Conservation (phyloP, 2,888 invertebrate genomes). For the Dichetophora obliterata region DNA sequence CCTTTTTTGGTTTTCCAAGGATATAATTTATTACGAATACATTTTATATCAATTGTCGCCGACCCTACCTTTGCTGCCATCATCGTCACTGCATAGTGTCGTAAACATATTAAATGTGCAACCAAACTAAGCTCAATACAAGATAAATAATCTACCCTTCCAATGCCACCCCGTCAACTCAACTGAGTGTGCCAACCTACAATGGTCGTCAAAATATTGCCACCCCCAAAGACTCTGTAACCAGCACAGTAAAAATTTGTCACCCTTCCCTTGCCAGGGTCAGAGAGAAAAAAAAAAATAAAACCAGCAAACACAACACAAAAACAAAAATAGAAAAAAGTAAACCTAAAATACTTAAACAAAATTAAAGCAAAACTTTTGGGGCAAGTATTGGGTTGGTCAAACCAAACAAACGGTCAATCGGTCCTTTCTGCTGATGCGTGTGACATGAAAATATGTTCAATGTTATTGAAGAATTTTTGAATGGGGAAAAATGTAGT, state of each 20-base stretch:
- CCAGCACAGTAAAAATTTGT: not conserved
- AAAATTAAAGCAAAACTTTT: conserved; percentile 32
- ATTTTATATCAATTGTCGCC: conserved; percentile 22
- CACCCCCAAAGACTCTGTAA: not conserved
- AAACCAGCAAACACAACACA: not conserved
- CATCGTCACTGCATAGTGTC: conserved; percentile 4
- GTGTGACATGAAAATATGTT: conserved; percentile 46
- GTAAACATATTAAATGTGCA: conserved; percentile 25
- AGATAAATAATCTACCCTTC: conserved; percentile 26
- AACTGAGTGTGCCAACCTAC: not conserved
- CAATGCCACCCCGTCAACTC: not conserved
- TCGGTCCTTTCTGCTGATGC: conserved; percentile 5
- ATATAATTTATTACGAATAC: conserved; percentile 16
- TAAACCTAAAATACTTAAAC: conserved; percentile 25
- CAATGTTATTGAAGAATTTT: conserved; percentile 27
- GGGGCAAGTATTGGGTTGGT: not conserved
- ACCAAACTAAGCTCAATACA: conserved; percentile 18
- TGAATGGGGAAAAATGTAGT: conserved; percentile 3
- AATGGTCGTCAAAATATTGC: conserved; percentile 1
- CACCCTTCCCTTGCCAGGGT: not conserved
- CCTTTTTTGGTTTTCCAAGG: not conserved
- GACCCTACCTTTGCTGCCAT: too few species aligned
- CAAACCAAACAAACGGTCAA: too few species aligned
- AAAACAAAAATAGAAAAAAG: not conserved
- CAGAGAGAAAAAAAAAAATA: not conserved